Evolutionary conservation across 2,797 vertebrate genomes (phyloP).

Genomic region (Silurus aristotelis): DNA sequence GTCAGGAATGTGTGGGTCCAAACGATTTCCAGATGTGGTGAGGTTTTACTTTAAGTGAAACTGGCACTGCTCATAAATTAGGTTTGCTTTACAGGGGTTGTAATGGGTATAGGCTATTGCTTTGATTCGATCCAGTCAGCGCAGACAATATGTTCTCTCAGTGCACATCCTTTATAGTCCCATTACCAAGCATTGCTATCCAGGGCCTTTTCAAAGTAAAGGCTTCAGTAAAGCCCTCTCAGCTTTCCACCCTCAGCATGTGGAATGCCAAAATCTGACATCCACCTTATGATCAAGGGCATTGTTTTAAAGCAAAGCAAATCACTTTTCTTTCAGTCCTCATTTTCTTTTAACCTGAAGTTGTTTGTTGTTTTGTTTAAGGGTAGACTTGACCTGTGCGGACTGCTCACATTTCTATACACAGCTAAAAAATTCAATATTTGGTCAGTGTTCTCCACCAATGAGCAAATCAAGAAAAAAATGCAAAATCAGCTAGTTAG

Average conservation of each 20-base stretch:
- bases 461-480: neutral
- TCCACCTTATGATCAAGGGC: neutral
- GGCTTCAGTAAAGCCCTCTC: conserved; percentile 13
- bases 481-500: neutral
- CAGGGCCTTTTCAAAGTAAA: conserved; percentile 27
- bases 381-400: neutral
- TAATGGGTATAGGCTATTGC: conserved; percentile 45
- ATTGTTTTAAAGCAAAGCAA: neutral
- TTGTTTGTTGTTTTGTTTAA: neutral
- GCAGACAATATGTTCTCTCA: conserved; percentile 43
- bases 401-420: conserved; percentile 2
- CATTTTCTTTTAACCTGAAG: neutral
- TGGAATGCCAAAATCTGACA: conserved; percentile 9
- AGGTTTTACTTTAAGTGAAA: conserved; percentile 41
- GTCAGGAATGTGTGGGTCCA: conserved; percentile 50
- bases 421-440: neutral
- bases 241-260: conserved; percentile 16
- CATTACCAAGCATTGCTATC: conserved; percentile 16
- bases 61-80: conserved; percentile 49
- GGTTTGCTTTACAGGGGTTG: conserved; percentile 41
- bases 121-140: conserved; percentile 42
- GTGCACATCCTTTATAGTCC: conserved; percentile 37
- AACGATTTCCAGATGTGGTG: conserved; percentile 52
- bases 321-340: neutral
- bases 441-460: neutral